A percentile compares a stretch with the other conserved stretches of the same genome.
These are phyloP conservation scores for Scaptomyza parva DNA, from an alignment of 2,888 invertebrate genomes.

Conservation along the genomic window DNA sequence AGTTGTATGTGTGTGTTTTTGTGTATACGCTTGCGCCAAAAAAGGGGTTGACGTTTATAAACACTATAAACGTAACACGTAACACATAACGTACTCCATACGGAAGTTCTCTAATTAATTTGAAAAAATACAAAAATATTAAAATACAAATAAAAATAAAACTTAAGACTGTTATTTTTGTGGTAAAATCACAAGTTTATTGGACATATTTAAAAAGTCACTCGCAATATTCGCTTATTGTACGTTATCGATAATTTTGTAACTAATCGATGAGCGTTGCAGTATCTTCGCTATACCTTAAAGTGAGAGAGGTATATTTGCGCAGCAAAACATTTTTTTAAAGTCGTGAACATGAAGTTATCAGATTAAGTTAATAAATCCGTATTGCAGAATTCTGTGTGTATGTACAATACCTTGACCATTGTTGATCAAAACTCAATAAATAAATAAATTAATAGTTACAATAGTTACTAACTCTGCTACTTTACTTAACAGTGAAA, in stretches of 20 bases:
- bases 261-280: not conserved
- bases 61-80: slow-evolving; percentile 15
- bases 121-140: too few relatives aligned
- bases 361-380: not conserved
- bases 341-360: not conserved
- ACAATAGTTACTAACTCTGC: not conserved
- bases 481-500: not conserved
- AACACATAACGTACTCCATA: not conserved
- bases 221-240: not conserved
- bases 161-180: not conserved
- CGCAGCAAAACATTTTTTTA: slow-evolving; percentile 4
- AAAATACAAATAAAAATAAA: not conserved
- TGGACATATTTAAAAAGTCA: not conserved
- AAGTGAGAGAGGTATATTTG: not conserved
- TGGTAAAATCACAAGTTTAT: not conserved
- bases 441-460: too few relatives aligned
- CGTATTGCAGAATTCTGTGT: not conserved
- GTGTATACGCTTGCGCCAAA: slow-evolving; percentile 13
- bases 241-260: slow-evolving; percentile 4
- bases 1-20: not conserved
- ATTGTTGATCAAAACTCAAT: not conserved
- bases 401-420: not conserved
- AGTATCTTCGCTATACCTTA: slow-evolving; percentile 16
- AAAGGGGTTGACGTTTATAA: not conserved
- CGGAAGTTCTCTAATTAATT: not conserved